A percentile compares a stretch with the other conserved stretches of the same genome.
Conservation (phyloP, 2,888 invertebrate species). For the Drosophila affinis region DNA sequence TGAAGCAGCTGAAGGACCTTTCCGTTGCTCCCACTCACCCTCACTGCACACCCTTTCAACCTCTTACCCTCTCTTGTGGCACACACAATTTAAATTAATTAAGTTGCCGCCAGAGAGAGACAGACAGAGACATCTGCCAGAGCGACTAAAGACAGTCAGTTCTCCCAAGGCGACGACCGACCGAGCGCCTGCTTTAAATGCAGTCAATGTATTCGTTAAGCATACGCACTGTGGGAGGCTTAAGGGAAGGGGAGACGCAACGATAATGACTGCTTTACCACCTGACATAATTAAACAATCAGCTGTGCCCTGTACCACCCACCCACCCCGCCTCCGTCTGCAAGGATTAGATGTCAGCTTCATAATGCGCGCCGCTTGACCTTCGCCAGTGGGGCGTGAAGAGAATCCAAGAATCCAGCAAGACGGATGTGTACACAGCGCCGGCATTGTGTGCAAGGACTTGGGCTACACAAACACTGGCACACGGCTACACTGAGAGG, state of each 20-base stretch:
- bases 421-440: conserved; percentile 22
- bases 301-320: conserved; percentile 4
- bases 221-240: conserved; percentile 56
- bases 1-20: conserved; percentile 31
- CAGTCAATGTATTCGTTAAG: conserved; percentile 50
- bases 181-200: conserved; percentile 40
- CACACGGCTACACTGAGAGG: conserved; percentile 1
- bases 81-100: conserved; percentile 67
- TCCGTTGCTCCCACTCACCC: background rate
- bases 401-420: conserved; percentile 48
- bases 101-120: conserved; percentile 33
- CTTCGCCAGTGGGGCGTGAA: conserved; percentile 51
- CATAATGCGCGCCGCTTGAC: conserved; percentile 69
- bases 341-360: conserved; percentile 60
- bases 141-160: background rate
- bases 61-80: background rate
- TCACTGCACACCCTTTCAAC: background rate
- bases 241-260: background rate
- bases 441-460: conserved; percentile 37
- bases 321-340: background rate
- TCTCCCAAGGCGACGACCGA: background rate
- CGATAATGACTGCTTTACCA: conserved; percentile 72
- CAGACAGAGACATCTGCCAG: background rate
- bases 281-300: conserved; percentile 79
- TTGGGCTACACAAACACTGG: conserved; percentile 26